phyloP scores from a whole-genome alignment of 2,113 vertebrate genomes.

The Scartelaos histophorus region DNA sequence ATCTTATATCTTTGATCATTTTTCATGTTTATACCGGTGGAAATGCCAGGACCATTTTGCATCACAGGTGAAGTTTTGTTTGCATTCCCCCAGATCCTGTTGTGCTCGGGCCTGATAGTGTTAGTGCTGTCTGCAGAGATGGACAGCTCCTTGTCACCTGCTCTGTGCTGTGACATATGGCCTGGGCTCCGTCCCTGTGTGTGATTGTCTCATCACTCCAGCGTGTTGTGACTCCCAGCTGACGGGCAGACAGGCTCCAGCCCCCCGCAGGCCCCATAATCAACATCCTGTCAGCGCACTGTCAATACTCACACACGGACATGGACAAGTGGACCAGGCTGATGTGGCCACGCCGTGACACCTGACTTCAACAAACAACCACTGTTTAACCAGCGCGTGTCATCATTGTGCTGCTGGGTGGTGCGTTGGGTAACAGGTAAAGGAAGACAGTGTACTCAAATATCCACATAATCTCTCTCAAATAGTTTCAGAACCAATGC shows the following conservation, averaged over 20 bases:
- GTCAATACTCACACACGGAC: conserved; percentile 89
- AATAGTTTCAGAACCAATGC: too few species aligned
- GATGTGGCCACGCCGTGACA: conserved; percentile 21
- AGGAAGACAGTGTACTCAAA: neutral
- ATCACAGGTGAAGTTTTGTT: conserved; percentile 9
- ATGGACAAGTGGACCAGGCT: conserved; percentile 44
- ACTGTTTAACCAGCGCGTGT: conserved; percentile 5
- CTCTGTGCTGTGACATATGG: conserved; percentile 77
- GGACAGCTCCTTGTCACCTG: conserved; percentile 77
- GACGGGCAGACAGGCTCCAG: conserved; percentile 89
- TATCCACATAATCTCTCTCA: too few species aligned
- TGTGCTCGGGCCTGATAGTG: conserved; percentile 70
- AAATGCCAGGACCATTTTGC: neutral
- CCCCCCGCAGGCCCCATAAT: conserved; percentile 94
- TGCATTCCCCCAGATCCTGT: conserved; percentile 22
- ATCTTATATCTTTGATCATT: neutral
- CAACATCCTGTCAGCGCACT: conserved; percentile 92
- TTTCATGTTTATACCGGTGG: neutral
- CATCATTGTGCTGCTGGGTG: neutral
- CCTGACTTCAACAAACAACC: conserved; percentile 1
- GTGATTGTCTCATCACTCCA: conserved; percentile 90
- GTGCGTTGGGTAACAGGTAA: neutral
- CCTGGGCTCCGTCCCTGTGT: conserved; percentile 42
- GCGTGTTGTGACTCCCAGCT: conserved; percentile 84
- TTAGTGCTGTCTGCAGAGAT: conserved; percentile 69